Evolutionary conservation across 2,113 vertebrate genomes (phyloP).

Genomic region (Perccottus glenii): DNA sequence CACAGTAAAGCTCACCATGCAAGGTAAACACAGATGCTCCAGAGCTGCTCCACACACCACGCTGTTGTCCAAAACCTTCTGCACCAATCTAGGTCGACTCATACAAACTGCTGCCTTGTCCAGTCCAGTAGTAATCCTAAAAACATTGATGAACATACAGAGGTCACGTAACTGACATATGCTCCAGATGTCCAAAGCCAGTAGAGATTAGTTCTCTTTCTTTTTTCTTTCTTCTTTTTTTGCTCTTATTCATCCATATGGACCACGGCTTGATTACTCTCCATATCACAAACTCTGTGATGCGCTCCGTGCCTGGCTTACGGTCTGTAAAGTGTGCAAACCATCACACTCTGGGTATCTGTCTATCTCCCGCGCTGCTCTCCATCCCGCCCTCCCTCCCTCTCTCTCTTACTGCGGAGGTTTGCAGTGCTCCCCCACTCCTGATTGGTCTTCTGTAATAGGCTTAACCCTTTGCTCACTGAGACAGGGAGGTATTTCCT

Average conservation of each 20-base stretch:
- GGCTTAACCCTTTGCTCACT: slow-evolving; percentile 87
- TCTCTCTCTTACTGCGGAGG: slow-evolving; percentile 94
- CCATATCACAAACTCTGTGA: slow-evolving; percentile 58
- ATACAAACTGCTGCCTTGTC: slow-evolving; percentile 30
- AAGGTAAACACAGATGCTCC: slow-evolving; percentile 58
- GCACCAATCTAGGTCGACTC: slow-evolving; percentile 39
- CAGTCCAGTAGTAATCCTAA: slow-evolving; percentile 47
- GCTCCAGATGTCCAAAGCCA: slow-evolving; percentile 48
- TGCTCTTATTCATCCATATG: slow-evolving; percentile 31
- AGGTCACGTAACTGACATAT: slow-evolving; percentile 52
- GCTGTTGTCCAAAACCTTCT: slow-evolving; percentile 21
- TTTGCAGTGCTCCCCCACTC: slow-evolving; percentile 94
- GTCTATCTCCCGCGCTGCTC: slow-evolving; percentile 66
- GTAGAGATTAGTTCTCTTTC: slow-evolving; percentile 43
- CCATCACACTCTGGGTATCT: slow-evolving; percentile 70
- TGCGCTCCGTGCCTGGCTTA: slow-evolving; percentile 43
- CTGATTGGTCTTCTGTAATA: slow-evolving; percentile 96
- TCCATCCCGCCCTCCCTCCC: slow-evolving; percentile 60
- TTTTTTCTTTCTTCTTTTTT: slow-evolving; percentile 7
- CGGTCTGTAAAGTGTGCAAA: slow-evolving; percentile 64
- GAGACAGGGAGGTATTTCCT: slow-evolving; percentile 65
- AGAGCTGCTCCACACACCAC: slow-evolving; percentile 40
- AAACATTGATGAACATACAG: slow-evolving; percentile 32
- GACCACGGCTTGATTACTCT: slow-evolving; percentile 26
- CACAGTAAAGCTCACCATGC: slow-evolving; percentile 63